Evolutionary conservation across 2,797 vertebrate species (phyloP).

Genomic region (Rhinoraja longicauda): DNA sequence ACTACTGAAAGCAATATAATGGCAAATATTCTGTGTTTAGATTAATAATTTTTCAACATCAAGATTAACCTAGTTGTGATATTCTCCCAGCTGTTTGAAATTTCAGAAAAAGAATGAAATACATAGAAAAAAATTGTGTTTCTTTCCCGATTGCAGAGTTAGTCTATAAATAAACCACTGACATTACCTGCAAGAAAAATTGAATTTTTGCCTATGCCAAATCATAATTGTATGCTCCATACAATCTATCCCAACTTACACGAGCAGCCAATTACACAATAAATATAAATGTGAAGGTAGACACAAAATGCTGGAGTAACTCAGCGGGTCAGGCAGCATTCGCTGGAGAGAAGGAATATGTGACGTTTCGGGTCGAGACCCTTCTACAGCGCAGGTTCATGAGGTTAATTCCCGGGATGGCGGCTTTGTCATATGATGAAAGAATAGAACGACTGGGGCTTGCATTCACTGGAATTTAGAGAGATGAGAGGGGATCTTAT

Average conservation of each 20-base stretch:
- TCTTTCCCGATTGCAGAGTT: not conserved
- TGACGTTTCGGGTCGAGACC: too few species aligned
- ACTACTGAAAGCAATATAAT: not conserved
- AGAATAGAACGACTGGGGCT: too few species aligned
- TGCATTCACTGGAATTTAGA: too few species aligned
- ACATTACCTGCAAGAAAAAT: not conserved
- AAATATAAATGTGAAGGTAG: not conserved
- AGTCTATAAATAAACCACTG: not conserved
- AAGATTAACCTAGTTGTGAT: not conserved
- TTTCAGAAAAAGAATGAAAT: not conserved
- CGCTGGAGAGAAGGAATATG: too few species aligned
- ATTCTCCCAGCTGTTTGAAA: not conserved
- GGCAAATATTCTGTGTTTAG: not conserved
- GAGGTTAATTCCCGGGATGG: too few species aligned
- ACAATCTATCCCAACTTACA: not conserved
- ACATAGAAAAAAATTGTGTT: too few species aligned
- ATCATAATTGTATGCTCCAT: not conserved
- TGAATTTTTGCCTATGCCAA: not conserved
- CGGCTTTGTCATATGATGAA: too few species aligned
- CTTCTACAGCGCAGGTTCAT: too few species aligned
- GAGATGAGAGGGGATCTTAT: too few species aligned
- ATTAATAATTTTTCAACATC: not conserved
- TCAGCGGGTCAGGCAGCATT: too few species aligned
- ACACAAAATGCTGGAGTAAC: too few species aligned
- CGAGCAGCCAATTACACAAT: not conserved